Evolutionary conservation across 2,797 vertebrate genomes (phyloP).

Genomic region (Poecilia picta): DNA sequence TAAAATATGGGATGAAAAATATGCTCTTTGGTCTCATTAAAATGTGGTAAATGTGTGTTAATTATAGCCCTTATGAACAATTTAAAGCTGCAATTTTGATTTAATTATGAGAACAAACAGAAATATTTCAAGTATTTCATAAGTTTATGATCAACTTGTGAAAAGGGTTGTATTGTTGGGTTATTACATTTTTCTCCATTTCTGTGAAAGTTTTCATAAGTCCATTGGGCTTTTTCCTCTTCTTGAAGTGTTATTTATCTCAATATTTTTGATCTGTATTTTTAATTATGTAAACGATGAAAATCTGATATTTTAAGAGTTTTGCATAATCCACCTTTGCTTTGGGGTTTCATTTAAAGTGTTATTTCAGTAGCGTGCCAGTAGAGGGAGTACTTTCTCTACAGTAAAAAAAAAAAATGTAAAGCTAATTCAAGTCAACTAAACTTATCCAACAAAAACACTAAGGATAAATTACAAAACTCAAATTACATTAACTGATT

Average conservation of each 20-base stretch:
- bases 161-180: too few species aligned
- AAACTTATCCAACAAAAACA: neutral
- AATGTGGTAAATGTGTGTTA: neutral
- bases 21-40: neutral
- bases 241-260: too few species aligned
- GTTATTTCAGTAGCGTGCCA: neutral
- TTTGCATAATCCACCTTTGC: neutral
- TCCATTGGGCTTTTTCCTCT: too few species aligned
- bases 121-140: neutral
- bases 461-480: neutral
- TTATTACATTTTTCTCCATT: too few species aligned
- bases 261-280: too few species aligned
- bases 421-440: neutral
- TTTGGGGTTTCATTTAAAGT: neutral
- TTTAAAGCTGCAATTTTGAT: neutral
- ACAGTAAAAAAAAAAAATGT: neutral
- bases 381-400: conserved; percentile 1
- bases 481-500: neutral
- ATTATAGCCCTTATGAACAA: neutral
- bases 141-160: too few species aligned
- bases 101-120: neutral
- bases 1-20: neutral
- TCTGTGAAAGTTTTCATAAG: too few species aligned
- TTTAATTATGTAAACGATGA: too few species aligned
- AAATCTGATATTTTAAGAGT: neutral